Conservation (phyloP, 2,797 vertebrate species). For the Enteromius unitaeniatus region DNA sequence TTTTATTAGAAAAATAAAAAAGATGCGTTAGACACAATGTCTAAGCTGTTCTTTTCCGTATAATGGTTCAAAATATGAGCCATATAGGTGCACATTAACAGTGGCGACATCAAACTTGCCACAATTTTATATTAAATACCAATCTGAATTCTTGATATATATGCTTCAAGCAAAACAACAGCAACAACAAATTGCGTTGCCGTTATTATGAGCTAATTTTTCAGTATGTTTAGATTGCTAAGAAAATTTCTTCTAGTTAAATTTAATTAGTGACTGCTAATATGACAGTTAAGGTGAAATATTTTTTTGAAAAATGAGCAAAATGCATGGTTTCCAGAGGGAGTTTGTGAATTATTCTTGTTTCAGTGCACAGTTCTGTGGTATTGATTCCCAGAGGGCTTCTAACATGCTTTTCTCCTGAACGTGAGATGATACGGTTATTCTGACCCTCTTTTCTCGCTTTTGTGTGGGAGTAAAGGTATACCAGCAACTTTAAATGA, state of each 20-base stretch:
- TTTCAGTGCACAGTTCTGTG: slow-evolving; percentile 38
- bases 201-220: not conserved
- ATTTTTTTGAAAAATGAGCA: not conserved
- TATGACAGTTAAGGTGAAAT: not conserved
- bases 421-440: slow-evolving; percentile 1
- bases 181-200: not conserved
- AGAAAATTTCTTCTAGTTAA: not conserved
- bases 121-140: not conserved
- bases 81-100: not conserved
- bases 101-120: too few relatives aligned
- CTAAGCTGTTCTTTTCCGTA: not conserved
- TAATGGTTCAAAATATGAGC: not conserved
- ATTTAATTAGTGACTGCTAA: not conserved
- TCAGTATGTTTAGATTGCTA: not conserved
- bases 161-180: not conserved
- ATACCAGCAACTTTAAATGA: slow-evolving; percentile 12
- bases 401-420: slow-evolving; percentile 24
- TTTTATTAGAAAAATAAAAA: not conserved
- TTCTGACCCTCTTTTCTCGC: slow-evolving; percentile 11
- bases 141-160: not conserved
- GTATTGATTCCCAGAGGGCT: slow-evolving; percentile 39
- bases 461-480: slow-evolving; percentile 10
- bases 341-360: slow-evolving; percentile 26
- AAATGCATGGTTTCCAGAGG: not conserved
- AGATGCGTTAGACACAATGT: not conserved